Base-by-base conservation (phyloP, 2,888 invertebrate species). In the Chrysomela aeneicollis region DNA sequence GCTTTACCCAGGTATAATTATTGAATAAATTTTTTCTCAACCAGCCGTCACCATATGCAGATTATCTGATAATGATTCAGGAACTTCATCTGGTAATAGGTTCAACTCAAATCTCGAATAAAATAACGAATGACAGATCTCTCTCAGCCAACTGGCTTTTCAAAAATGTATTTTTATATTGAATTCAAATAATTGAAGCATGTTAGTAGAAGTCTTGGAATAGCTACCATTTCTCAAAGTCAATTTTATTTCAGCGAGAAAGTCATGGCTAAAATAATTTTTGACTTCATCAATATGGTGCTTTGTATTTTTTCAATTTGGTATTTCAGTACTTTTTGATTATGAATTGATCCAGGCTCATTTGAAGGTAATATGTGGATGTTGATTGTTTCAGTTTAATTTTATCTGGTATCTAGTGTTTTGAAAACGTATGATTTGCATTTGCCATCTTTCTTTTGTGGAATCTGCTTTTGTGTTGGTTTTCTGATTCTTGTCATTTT, bases 231-330 rank as follows among this genome's bases (percentile, higher is more conserved):
- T 15, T 10, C 3, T 42, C 15, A 15, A 42, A 42, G 8, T 42
- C 3, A 15, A 42, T 42, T 15, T 42, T 15, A 42, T n/a, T 42
- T 42, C 15, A 2, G 42, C 6, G 12, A 15, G n/a, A 42, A 42
- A 42, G 42, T 42, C n/a, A 15, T 42, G 42, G 42, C n/a, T 42
- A 42, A 42, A 42, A 42, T 42, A 42, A 3, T 42, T 42, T 42
- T 42, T 42, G 42, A 42, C 15, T 15, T 42, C 10, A 42, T 15
- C 42, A 42, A 42, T 42, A 42, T 42, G 15, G 12, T 10, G 42
- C 42, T 42, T 42, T 42, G 42, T 3, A 1, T 42, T 42, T 42
- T 42, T 42, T 42, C 12, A 26, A 26, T 26, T 26, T 26, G 26
- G 26, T 26, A 26, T 26, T 26, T 6, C 3, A 26, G 3, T 15